These are phyloP conservation scores for Oriolus oriolus DNA, from an alignment of 2,113 vertebrate genomes.

Conservation along the genomic window DNA sequence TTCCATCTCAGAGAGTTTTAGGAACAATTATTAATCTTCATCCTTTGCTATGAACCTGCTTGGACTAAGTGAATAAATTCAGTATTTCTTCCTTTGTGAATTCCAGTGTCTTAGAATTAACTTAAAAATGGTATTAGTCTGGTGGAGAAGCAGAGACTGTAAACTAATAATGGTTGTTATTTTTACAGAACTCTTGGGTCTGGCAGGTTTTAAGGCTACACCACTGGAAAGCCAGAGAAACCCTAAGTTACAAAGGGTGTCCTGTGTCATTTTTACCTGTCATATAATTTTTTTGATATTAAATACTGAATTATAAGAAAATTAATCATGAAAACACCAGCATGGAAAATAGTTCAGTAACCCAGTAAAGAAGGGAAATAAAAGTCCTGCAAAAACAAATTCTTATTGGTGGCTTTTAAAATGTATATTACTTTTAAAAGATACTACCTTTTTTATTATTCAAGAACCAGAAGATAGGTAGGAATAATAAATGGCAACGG, in stretches of 20 bases:
- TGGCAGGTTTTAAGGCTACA: neutral
- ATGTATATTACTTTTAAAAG: neutral
- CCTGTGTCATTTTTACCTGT: neutral
- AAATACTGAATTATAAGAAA: neutral
- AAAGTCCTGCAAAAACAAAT: neutral
- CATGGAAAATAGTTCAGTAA: neutral
- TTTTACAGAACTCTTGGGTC: neutral
- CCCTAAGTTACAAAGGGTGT: neutral
- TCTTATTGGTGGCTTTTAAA: neutral
- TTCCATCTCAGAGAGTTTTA: neutral
- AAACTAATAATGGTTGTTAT: neutral
- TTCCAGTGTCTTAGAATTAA: neutral
- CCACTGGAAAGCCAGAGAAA: neutral
- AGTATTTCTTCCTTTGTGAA: neutral
- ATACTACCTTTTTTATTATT: neutral
- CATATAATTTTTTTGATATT: neutral
- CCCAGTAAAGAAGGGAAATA: neutral
- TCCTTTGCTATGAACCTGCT: neutral
- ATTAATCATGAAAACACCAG: neutral
- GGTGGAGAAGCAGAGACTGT: neutral
- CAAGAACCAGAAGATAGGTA: neutral
- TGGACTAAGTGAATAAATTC: neutral
- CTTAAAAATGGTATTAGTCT: neutral
- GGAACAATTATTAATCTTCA: neutral
- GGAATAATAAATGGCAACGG: neutral